A percentile compares a stretch with the other conserved stretches of the same genome.
phyloP scores from a whole-genome alignment of 2,888 invertebrate species.

The Hetaerina titia region DNA sequence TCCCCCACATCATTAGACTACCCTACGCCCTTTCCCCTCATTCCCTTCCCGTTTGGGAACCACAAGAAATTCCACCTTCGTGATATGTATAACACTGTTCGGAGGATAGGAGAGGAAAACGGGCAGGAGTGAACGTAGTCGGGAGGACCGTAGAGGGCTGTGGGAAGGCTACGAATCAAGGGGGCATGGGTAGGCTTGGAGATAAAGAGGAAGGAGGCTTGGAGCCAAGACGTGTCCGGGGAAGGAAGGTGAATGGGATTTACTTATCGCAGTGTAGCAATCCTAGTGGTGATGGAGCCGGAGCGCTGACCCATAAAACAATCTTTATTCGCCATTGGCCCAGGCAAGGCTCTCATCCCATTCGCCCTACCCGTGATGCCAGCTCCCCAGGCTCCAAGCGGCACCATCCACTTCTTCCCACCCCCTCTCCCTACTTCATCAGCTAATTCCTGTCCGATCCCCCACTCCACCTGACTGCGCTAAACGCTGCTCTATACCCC shows the following conservation, averaged over 20 bases:
- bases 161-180: background rate
- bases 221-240: background rate
- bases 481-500: too few species aligned
- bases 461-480: too few species aligned
- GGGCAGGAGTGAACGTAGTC: background rate
- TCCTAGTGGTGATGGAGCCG: background rate
- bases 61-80: conserved; percentile 3
- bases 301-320: background rate
- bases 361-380: background rate
- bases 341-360: background rate
- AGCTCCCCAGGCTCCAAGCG: too few species aligned
- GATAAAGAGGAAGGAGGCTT: background rate
- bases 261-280: background rate
- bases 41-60: background rate
- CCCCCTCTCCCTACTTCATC: background rate
- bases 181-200: background rate
- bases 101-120: background rate
- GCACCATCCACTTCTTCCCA: background rate
- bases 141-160: background rate
- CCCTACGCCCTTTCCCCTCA: background rate
- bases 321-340: background rate
- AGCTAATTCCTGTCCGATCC: too few species aligned
- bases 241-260: background rate
- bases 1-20: background rate
- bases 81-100: background rate